A percentile compares a stretch with the other conserved stretches of the same genome.
Conservation (phyloP, 2,113 vertebrate species). For the Tetrax tetrax region DNA sequence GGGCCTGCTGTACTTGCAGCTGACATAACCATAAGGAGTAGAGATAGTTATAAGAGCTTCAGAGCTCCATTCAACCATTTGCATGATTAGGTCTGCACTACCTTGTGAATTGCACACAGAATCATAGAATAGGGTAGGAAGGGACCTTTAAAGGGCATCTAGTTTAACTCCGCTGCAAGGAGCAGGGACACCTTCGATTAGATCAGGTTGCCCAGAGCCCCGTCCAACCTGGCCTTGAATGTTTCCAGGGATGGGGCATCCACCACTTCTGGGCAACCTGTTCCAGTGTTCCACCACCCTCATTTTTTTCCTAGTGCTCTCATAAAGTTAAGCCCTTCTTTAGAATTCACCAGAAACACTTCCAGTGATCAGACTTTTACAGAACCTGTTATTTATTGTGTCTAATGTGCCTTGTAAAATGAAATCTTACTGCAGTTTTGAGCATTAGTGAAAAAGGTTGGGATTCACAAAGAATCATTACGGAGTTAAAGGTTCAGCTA, state of each 20-base stretch:
- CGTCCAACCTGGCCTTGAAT: no score
- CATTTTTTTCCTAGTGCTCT: neutral
- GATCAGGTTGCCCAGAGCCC: no score
- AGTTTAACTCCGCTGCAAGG: no score
- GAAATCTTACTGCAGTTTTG: neutral
- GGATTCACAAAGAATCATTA: neutral
- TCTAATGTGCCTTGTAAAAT: neutral
- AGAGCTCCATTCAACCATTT: neutral
- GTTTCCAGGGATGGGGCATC: no score
- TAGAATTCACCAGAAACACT: neutral
- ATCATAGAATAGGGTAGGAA: no score
- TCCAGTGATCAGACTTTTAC: neutral
- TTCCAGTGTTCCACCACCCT: no score
- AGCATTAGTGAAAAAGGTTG: neutral
- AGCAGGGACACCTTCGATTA: no score
- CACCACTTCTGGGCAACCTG: no score
- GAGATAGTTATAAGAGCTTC: accelerated
- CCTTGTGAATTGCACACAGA: neutral
- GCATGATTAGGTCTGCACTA: neutral
- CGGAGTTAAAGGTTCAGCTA: neutral
- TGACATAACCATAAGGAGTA: neutral
- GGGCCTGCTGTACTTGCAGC: neutral
- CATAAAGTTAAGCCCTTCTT: neutral
- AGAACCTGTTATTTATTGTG: neutral
- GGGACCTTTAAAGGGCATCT: no score